Evolutionary conservation across 2,113 vertebrate genomes (phyloP).

Genomic region (Columba janthina): DNA sequence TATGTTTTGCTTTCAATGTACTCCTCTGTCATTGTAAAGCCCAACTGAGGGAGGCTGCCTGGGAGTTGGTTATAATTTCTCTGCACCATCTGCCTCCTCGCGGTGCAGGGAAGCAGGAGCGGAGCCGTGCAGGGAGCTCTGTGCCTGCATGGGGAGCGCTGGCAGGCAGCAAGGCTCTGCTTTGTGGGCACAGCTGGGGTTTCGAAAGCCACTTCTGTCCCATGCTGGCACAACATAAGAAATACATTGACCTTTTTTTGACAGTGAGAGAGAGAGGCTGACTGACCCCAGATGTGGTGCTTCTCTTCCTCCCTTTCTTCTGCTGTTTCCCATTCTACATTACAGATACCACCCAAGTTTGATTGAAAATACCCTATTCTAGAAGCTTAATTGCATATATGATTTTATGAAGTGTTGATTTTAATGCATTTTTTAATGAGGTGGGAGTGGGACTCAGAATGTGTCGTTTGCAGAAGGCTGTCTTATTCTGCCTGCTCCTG

Average conservation of each 20-base stretch:
- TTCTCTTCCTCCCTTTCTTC: background rate
- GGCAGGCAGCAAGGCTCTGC: background rate
- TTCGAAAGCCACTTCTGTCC: background rate
- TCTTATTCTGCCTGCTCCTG: background rate
- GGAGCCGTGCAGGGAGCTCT: background rate
- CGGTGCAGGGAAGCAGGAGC: background rate
- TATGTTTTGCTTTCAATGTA: background rate
- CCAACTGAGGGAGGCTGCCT: background rate
- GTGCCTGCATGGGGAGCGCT: fast-evolving
- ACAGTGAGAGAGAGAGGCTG: background rate
- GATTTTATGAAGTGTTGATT: background rate
- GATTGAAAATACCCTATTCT: background rate
- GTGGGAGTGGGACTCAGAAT: background rate
- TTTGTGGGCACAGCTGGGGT: background rate
- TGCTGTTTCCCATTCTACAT: background rate
- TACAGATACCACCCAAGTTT: background rate
- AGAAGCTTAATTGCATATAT: background rate
- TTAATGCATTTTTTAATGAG: background rate
- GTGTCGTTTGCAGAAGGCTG: background rate
- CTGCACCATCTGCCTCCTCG: background rate
- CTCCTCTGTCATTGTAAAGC: background rate
- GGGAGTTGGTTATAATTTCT: background rate
- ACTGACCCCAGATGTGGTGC: background rate
- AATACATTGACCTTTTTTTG: background rate
- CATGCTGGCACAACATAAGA: background rate